These are phyloP conservation scores for Doryteuthis pealeii DNA, from an alignment of 1,140 invertebrate genomes.

Conservation along the genomic window DNA sequence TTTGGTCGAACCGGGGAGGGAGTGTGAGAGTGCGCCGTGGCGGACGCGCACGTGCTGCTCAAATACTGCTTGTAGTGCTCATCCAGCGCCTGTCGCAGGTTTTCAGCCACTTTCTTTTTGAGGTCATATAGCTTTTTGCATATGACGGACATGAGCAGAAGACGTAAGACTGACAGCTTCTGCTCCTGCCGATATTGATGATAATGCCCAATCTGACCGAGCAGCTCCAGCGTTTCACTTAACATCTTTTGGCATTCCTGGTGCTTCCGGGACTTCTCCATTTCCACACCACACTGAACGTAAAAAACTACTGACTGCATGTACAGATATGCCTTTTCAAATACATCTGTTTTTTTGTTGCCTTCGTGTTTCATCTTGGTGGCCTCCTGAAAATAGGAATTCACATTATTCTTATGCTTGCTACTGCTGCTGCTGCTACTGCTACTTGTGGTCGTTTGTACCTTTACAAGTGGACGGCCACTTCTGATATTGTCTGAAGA, in stretches of 20 bases:
- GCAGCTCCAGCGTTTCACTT: background rate
- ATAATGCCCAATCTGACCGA: background rate
- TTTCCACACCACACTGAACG: background rate
- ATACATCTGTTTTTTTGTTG: background rate
- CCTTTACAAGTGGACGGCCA: background rate
- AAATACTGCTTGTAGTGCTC: background rate
- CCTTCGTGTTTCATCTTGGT: background rate
- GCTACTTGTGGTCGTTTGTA: background rate
- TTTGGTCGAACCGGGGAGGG: background rate
- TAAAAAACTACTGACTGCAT: background rate
- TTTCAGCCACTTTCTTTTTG: background rate
- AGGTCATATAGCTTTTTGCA: constrained; percentile 1
- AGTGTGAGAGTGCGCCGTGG: background rate
- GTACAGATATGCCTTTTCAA: background rate
- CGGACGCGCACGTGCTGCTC: background rate
- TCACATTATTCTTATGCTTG: background rate
- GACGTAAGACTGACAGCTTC: background rate
- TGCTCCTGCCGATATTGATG: background rate
- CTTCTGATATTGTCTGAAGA: too few species aligned
- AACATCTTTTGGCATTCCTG: background rate
- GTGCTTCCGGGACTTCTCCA: background rate
- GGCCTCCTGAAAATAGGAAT: background rate
- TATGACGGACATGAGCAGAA: background rate
- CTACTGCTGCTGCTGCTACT: background rate
- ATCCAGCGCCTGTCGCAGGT: background rate